Base-by-base conservation (phyloP, 1,140 invertebrate species). In the Bombyx mandarina region DNA sequence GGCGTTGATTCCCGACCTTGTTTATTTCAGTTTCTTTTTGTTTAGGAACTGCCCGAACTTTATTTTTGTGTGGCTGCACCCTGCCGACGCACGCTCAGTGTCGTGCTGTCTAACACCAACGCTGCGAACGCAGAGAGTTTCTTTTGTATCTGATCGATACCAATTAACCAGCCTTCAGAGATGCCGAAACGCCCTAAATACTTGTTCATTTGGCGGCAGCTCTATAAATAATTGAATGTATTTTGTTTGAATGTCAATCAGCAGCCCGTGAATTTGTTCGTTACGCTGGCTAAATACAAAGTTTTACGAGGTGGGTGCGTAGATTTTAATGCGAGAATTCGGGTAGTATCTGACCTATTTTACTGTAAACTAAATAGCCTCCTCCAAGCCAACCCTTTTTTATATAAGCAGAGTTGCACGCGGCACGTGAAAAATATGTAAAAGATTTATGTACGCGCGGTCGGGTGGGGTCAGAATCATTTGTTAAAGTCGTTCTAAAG, bases 21-120 rank as follows among this genome's bases (percentile, higher is more conserved):
- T 86, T 86, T 86, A 83, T 86, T 86, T 82, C 81, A 84, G 75
- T 83, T 86, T 83, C 83, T 83, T 86, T 85, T 86, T 86, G 83
- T 86, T 86, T 86, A 81, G 82, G 78, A 85, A 86, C 81, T 75
- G 70, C 71, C 79, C 78, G 74, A 79, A 80, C 79, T 84, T 35
- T 84, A 84, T 83, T 86, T 82, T 79, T 66, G 76, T 78, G 71
- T 71, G 61, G 64, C 67, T 70, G 65, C 71, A 69, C 68, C 71
- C 60, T 66, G 68, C 67, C 60, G 71, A 76, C 69, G 60, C 68
- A 61, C 60, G 60, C 59, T 73, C 79, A 71, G 72, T 75, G 71
- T 73, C 61, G 65, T 60, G 65, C 67, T 60, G 60, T 51, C 67
- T 58, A 9, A 12, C 45, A 3, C 45, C 26, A 51, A 6, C 10